Evolutionary conservation across 2,888 invertebrate genomes (phyloP).

Genomic region (Himalopsyche anomala): DNA sequence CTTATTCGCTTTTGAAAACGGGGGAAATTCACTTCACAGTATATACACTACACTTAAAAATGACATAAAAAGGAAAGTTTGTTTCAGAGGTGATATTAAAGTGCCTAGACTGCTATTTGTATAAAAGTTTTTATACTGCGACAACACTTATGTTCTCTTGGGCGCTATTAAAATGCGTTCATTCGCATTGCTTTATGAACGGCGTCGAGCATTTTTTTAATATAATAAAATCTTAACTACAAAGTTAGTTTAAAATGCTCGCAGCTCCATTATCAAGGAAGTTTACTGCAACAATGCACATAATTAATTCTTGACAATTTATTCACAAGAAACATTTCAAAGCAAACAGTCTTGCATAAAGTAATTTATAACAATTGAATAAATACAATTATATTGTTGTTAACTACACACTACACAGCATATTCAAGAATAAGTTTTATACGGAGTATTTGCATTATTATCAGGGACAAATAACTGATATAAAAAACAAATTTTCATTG

Average conservation of each 20-base stretch:
- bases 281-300: conserved; percentile 1
- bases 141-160: conserved; percentile 30
- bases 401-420: too few relatives aligned
- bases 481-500: too few relatives aligned
- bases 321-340: too few relatives aligned
- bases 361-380: too few relatives aligned
- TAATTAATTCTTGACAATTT: background rate
- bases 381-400: too few relatives aligned
- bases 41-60: conserved; percentile 1
- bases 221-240: conserved; percentile 20
- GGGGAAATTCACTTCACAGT: background rate
- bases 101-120: conserved; percentile 37
- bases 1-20: too few relatives aligned
- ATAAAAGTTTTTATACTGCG: conserved; percentile 38
- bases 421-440: too few relatives aligned
- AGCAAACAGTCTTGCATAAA: too few relatives aligned
- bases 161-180: conserved; percentile 37
- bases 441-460: too few relatives aligned
- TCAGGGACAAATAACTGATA: too few relatives aligned
- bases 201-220: background rate
- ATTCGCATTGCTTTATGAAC: conserved; percentile 36
- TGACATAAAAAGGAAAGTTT: conserved; percentile 29
- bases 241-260: conserved; percentile 34
- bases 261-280: background rate
- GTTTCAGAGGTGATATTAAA: conserved; percentile 40